These are phyloP conservation scores for Sebastes iracundus DNA, from an alignment of 2,797 vertebrate species.

Conservation along the genomic window DNA sequence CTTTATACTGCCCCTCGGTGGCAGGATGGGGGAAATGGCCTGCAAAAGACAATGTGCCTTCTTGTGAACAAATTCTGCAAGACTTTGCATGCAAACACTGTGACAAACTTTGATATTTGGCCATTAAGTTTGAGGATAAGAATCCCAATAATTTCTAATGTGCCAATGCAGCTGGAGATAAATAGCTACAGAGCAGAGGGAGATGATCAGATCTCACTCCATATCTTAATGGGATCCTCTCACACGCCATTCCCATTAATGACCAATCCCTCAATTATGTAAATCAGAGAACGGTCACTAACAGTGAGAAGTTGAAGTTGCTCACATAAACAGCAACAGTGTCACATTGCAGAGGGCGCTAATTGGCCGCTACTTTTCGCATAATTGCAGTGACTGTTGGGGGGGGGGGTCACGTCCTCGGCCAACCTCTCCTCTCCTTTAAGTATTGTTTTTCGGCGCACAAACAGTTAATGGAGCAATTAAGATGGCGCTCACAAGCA, in stretches of 20 bases:
- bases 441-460: constrained; percentile 84
- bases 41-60: neutral
- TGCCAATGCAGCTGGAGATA: constrained; percentile 68
- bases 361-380: constrained; percentile 83
- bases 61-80: constrained; percentile 30
- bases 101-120: constrained; percentile 59
- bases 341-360: constrained; percentile 79
- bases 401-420: constrained; percentile 69
- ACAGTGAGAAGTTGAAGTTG: constrained; percentile 80
- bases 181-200: constrained; percentile 64
- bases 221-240: constrained; percentile 86
- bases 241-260: constrained; percentile 80
- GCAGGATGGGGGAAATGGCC: constrained; percentile 42
- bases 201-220: constrained; percentile 82
- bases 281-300: constrained; percentile 79
- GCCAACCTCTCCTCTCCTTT: constrained; percentile 72
- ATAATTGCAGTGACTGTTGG: constrained; percentile 76
- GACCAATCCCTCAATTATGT: constrained; percentile 84
- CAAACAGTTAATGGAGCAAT: constrained; percentile 83
- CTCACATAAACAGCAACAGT: constrained; percentile 79
- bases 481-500: constrained; percentile 72
- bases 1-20: constrained; percentile 84
- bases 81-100: constrained; percentile 15
- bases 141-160: constrained; percentile 66
- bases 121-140: constrained; percentile 61